These are phyloP conservation scores for Aphrophora alni DNA, from an alignment of 2,888 invertebrate genomes.

Conservation along the genomic window DNA sequence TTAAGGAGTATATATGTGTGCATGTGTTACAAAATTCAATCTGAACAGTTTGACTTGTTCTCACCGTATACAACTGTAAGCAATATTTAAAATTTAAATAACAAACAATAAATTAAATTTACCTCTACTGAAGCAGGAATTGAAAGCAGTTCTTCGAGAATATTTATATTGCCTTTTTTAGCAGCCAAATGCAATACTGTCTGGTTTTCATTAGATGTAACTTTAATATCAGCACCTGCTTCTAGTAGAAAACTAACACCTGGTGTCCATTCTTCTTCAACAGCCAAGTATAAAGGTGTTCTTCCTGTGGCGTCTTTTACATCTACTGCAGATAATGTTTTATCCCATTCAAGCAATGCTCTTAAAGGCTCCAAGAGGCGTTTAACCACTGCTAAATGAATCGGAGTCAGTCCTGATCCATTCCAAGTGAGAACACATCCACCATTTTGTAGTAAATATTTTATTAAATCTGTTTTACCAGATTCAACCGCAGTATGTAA, in stretches of 20 bases:
- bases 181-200: constrained; percentile 65
- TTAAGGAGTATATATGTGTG: no score
- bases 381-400: constrained; percentile 62
- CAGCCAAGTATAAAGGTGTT: constrained; percentile 63
- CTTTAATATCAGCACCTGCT: constrained; percentile 61
- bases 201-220: constrained; percentile 58
- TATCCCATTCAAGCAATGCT: constrained; percentile 52
- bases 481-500: constrained; percentile 63
- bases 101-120: no score
- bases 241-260: constrained; percentile 63
- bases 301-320: constrained; percentile 61
- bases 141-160: constrained; percentile 62
- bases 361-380: constrained; percentile 59
- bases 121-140: constrained; percentile 57
- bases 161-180: constrained; percentile 60
- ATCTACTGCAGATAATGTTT: constrained; percentile 51
- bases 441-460: constrained; percentile 58
- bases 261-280: constrained; percentile 61
- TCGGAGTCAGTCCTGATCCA: constrained; percentile 60
- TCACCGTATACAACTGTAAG: no score
- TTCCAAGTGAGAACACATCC: constrained; percentile 59
- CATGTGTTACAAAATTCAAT: no score
- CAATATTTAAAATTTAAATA: no score
- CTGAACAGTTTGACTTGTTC: no score
- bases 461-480: constrained; percentile 59